phyloP scores from a whole-genome alignment of 2,797 vertebrate genomes.

The Sebastes kiyomatsui region DNA sequence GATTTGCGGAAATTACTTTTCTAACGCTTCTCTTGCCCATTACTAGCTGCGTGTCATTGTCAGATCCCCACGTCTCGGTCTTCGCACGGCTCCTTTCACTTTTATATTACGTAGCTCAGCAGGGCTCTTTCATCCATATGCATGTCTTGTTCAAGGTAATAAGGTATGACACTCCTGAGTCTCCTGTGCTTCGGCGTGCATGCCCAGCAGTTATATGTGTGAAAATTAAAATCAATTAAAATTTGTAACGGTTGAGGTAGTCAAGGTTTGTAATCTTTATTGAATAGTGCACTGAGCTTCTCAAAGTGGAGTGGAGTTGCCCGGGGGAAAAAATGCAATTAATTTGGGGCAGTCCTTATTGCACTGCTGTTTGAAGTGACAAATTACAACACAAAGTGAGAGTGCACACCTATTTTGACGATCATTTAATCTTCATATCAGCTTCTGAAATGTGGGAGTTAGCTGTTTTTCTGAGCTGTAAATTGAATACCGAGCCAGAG shows the following conservation, averaged over 20 bases:
- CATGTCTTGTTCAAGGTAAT: slow-evolving; percentile 38
- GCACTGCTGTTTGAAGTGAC: slow-evolving; percentile 11
- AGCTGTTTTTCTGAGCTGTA: not conserved
- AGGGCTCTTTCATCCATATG: slow-evolving; percentile 40
- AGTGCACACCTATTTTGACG: not conserved
- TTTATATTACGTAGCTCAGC: not conserved
- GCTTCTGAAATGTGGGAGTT: not conserved
- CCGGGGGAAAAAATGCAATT: not conserved
- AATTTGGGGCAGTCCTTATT: not conserved
- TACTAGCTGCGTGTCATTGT: slow-evolving; percentile 14
- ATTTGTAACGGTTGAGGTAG: slow-evolving; percentile 22
- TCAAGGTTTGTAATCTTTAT: slow-evolving; percentile 36
- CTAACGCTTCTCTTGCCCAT: not conserved
- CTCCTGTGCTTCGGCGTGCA: not conserved
- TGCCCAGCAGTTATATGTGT: slow-evolving; percentile 26
- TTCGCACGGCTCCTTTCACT: not conserved
- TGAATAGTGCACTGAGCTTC: slow-evolving; percentile 13
- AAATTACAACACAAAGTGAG: slow-evolving; percentile 2
- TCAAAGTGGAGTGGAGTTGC: not conserved
- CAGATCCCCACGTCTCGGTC: not conserved
- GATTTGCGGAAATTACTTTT: slow-evolving; percentile 31
- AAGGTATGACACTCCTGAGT: slow-evolving; percentile 16
- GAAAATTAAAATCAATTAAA: slow-evolving; percentile 56
- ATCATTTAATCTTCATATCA: not conserved
- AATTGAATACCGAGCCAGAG: not conserved